A percentile compares a stretch with the other conserved stretches of the same genome.
Evolutionary conservation across 2,113 vertebrate species (phyloP).

Genomic region (crab-eating macaque (Macaca fascicularis)): T2T-MFA8v1.1 NC_088378.1:109035001-109035500

Average conservation of each 20-base stretch:
- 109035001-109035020: background rate
- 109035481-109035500: too few relatives aligned
- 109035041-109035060: background rate
- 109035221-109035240: background rate
- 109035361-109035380: background rate
- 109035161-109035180: fast-evolving
- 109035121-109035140: background rate
- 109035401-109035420: too few relatives aligned
- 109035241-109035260: background rate
- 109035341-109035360: background rate
- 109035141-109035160: background rate
- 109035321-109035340: background rate
- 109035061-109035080: background rate
- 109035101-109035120: background rate
- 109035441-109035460: too few relatives aligned
- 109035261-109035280: background rate
- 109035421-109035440: too few relatives aligned
- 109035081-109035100: background rate
- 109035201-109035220: background rate
- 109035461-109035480: too few relatives aligned
- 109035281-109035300: background rate
- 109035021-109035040: background rate
- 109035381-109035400: too few relatives aligned
- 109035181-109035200: background rate
- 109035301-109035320: background rate